Evolutionary conservation across 35 echinoderm and acorn worm species (phyloP), one percentile per base, ranked within the genome.

Genomic region (Patiria miniata): DNA sequence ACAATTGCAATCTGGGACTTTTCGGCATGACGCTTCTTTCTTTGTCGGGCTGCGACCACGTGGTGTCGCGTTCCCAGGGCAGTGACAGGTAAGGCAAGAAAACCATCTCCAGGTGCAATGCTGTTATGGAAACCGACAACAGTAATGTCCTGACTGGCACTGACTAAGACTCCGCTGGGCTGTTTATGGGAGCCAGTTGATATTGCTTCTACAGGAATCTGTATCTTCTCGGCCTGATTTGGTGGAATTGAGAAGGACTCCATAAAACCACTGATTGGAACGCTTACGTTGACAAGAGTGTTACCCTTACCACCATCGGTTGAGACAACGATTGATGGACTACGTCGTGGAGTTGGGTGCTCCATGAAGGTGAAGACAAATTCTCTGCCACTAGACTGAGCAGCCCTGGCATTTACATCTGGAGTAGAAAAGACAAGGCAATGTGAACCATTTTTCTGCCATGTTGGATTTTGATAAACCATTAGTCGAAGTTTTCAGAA

Each of bases 171-270:
- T 16, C 39, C 81, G 53, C 57, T 58, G 29, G 22, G 21, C 22
- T 57, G 57, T 15, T 6, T 2, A 23, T 50, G 37, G 8, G 52
- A 52, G 14, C 81, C 81, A 21, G n/a, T 40, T 1, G 52, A 32
- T 36, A 57, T 34, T 33, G 81, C 19, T 14, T 52, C 81, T 56
- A 56, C 21, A 0, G 57, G 81, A 55, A 57, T 32, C 36, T 83
- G 19, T 23, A 18, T 83, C 52, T 6, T 51, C 8, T 57, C 28
- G 53, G 51, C 81, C 21, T 83, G 40, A 58, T 36, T 55, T 83
- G 81, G 81, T 36, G 57, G 81, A 22, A 57, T 58, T 56, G 19
- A 37, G 30, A 83, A 55, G 53, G 81, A 33, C 52, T 55, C 51
- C 19, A 37, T 32, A 8, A 58, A 83, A 30, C 60, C 60, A 68